Evolutionary conservation across 2,888 invertebrate genomes (phyloP).

Genomic region (Scotopteryx bipunctaria): DNA sequence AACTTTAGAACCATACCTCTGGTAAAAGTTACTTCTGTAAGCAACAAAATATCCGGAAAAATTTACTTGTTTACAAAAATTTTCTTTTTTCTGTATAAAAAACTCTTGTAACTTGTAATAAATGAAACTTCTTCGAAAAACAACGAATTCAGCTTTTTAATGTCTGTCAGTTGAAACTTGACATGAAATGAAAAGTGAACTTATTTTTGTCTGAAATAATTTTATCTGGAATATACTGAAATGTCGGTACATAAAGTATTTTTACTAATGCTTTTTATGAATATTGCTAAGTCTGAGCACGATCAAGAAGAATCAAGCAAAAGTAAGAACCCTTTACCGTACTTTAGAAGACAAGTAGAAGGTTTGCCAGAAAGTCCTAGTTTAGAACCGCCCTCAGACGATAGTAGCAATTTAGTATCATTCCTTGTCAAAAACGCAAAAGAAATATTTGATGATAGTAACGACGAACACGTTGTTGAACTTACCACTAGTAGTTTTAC

Average conservation of each 20-base stretch:
- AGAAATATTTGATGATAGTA: slow-evolving; percentile 54
- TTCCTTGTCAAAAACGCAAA: slow-evolving; percentile 61
- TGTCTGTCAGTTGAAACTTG: not conserved
- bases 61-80: no score
- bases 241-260: slow-evolving; percentile 1
- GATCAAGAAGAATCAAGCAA: slow-evolving; percentile 29
- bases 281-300: slow-evolving; percentile 20
- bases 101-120: no score
- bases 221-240: no score
- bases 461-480: slow-evolving; percentile 35
- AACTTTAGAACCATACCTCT: slow-evolving; percentile 1
- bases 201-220: no score
- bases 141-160: not conserved
- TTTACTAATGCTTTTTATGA: slow-evolving; percentile 4
- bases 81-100: not conserved
- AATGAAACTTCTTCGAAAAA: not conserved
- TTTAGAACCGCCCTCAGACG: slow-evolving; percentile 37
- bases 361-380: slow-evolving; percentile 44
- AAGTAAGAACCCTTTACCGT: slow-evolving; percentile 51
- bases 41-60: not conserved
- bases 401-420: slow-evolving; percentile 52
- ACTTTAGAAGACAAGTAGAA: slow-evolving; percentile 59
- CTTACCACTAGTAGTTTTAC: slow-evolving; percentile 16
- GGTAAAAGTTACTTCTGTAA: slow-evolving; percentile 1
- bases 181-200: no score